Base-by-base conservation (phyloP, 2,888 invertebrate species). In the Dynastes tityus region DNA sequence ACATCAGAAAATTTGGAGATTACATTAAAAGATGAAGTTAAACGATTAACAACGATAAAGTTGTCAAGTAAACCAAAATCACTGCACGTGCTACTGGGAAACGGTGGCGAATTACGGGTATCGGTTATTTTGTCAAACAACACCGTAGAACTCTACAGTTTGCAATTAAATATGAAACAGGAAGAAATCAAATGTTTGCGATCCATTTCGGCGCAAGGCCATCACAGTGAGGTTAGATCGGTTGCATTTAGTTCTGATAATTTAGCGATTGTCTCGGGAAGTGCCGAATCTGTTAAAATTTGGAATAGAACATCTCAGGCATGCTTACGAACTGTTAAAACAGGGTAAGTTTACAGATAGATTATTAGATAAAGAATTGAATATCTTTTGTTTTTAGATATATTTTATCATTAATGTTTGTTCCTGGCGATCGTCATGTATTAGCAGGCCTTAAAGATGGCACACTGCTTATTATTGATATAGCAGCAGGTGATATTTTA, bases 171-270 rank as follows among this genome's bases (percentile, higher is more conserved):
- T 65, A 77, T 77, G 0, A 88, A 88, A 82, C 90, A 91, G 84
- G 83, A 88, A 29, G 92, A 94, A 88, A 89, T 91, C 85, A 90
- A 89, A 81, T 85, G 90, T 85, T 87, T 96, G 16, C 92, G 95
- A 80, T 92, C 92, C 76, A 90, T 97, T 65, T 90, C 90, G 0
- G 90, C 91, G 80, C 93, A 94, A 13, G 98, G 98, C 0, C 99
- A 99, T 89, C 94, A 96, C 78, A 95, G 95, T 65, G 97, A 98
- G 86, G 95, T 98, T 5, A 91, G 97, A 71, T 93, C 95, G 29
- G 90, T 99, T 29, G 92, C 94, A 76, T 97, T 99, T 87, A 97
- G 97, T 87, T 96, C 96, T 1, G 98, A 98, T 88, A 96, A 95
- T 86, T 90, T 96, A 79, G 96, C 96, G 1, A 91, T 98, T 79